Evolutionary conservation across 1,140 invertebrate species (phyloP), one percentile per base, ranked within the genome.

Genomic region (Diachasmimorpha longicaudata): DNA sequence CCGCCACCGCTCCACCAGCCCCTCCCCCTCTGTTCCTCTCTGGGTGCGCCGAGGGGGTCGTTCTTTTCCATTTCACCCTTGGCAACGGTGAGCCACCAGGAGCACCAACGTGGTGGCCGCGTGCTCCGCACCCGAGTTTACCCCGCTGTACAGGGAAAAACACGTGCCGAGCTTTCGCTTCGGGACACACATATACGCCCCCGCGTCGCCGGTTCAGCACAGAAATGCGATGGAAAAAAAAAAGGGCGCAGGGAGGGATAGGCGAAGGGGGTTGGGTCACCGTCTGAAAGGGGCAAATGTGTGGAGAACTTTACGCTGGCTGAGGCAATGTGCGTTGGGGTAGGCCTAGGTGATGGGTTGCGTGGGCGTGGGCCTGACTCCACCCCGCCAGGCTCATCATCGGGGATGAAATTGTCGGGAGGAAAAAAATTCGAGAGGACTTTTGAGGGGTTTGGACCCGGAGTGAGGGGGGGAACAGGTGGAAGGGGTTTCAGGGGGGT

Each of bases 321-420:
- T 80, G 39, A 82, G 82, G 75, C 79, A 72, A 79, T 79, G 14
- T 78, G 81, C 78, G 82, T 84, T 84, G 81, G 81, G 81, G 81
- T 86, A 88, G 85, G 86, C 86, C 86, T 87, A 88, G 81, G 10
- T 13, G 82, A 81, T 76, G 76, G 78, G 79, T 79, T 84, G 82
- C 82, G 85, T 86, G 86, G 86, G 86, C 86, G 86, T 87, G 84
- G 82, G 85, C 19, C 9, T 86, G 81, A 85, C 86, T 88, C 85
- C 85, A 87, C 86, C 86, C 86, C 82, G 77, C 79, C 46, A 78
- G 79, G 81, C 80, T 86, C 84, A 85, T 87, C 83, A 84, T 84
- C 82, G 82, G 78, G 81, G 77, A 52, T 52, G 48, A 52, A 52
- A 52, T 19, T 52, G 16, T 3, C 4, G 44, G n/a, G 44, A 52